Percentiles rank a stretch among this genome's conserved stretches.
Evolutionary conservation across 1,140 invertebrate genomes (phyloP).

Genomic region (Cydia strobilella): DNA sequence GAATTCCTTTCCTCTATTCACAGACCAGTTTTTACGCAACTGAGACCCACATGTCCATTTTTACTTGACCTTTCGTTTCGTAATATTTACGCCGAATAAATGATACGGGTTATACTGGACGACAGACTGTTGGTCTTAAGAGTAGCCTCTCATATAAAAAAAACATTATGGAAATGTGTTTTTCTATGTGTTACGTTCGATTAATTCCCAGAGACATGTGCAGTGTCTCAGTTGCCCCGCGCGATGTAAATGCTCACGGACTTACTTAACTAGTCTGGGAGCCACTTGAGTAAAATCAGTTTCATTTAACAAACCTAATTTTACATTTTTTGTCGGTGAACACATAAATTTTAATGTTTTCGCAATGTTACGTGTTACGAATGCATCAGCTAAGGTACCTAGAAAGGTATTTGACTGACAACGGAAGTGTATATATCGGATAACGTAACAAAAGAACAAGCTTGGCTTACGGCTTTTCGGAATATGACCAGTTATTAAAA

Average conservation of each 20-base stretch:
- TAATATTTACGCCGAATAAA: not conserved
- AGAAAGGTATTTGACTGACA: too few species aligned
- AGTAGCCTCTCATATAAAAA: not conserved
- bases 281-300: not conserved
- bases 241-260: constrained; percentile 27
- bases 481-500: too few species aligned
- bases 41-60: not conserved
- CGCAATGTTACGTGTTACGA: too few species aligned
- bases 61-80: not conserved
- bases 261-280: not conserved
- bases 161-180: constrained; percentile 13
- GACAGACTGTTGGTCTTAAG: not conserved
- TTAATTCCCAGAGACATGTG: constrained; percentile 28
- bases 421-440: too few species aligned
- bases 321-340: not conserved
- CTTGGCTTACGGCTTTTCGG: too few species aligned
- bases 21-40: not conserved
- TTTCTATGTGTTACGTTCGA: constrained; percentile 30
- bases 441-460: too few species aligned
- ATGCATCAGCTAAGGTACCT: too few species aligned
- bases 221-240: constrained; percentile 3
- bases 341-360: too few species aligned
- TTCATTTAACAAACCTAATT: not conserved
- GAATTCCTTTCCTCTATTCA: constrained; percentile 3
- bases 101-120: not conserved